Evolutionary conservation across 2,113 vertebrate genomes (phyloP), one percentile per base, ranked within the genome.

Genomic region (Callocephalon fimbriatum): DNA sequence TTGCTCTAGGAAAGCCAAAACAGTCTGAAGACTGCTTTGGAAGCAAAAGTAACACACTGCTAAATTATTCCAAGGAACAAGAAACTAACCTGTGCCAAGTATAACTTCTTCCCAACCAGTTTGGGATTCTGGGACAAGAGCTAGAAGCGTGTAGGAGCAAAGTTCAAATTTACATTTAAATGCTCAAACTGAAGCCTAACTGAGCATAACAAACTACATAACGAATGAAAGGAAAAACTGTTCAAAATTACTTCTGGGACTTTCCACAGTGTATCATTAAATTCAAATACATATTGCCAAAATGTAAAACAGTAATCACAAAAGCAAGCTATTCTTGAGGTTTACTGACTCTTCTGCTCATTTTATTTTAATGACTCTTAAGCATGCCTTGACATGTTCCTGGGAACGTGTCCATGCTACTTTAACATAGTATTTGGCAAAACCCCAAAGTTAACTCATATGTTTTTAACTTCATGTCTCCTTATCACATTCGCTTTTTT

Each of bases 201-300:
- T 77, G 59, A 66, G 47, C 17, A n/a, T 26, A 93, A 79, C 62
- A 94, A 90, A 86, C n/a, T 17, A 70, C 3, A 20, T 26, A 59
- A 87, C 53, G 94, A 93, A 71, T 38, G 21, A 90, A 89, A 93
- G 21, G 50, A 82, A 83, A 74, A 84, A 61, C 9, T 79, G 67
- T 59, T 81, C 61, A 88, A 59, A 93, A 77, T 63, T 47, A 74
- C 76, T 91, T 75, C 70, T 91, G 83, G 80, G 88, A 87, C 68
- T 95, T 94, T 84, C 83, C 21, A 1, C 4, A 35, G 65, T 6
- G 6, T 47, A 47, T 70, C 56, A 88, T 84, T 93, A 92, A 92
- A 97, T 75, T 63, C 68, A 94, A 91, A 84, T 9, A 48, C 4
- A n/a, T 51, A 93, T 11, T 77, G 65, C 76, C 82, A 94, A 94